Base-by-base conservation (phyloP, 2,888 invertebrate genomes). In the Synanthedon vespiformis region DNA sequence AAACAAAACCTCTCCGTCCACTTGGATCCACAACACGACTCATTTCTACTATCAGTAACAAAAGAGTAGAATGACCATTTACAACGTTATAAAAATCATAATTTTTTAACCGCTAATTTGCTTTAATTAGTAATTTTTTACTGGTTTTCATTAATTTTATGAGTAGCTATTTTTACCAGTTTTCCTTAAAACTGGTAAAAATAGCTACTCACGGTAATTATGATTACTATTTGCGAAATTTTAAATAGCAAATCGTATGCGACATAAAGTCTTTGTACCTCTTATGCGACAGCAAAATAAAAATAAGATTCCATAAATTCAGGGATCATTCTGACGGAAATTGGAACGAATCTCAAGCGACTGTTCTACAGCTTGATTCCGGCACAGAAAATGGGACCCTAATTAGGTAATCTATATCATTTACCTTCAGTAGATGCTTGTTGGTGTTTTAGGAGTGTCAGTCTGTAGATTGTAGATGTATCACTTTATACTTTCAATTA, bases 341-440 rank as follows among this genome's bases (percentile, higher is more conserved):
- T 67, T 95, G 95, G 95, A 95, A 95, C 79, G 95, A 95, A 82
- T 95, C 95, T 11, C 95, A 95, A 82, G 92, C 93, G 8, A 95
- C 95, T 1, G 94, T 95, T 13, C 86, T 94, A 40, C 94, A 93
- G 79, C 90, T 91, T 1, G 94, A 94, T 68, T 91, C 91, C 13
- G 90, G 90, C 48, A 90, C 90, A 13, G 90, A 91, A 64, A 91
- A 90, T 72, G 90, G 90, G 47, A 90, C 90, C 1, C 89, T 89
- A 0, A 77, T 90, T 61, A 88, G 88, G 88, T 86, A 13, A 48
- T 44, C 44, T 44, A 48, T 18, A 18, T 48, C 16, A 44, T 44
- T 40, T 12, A 16, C 10, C 18, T 14, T 51, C 16, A 13, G 14
- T 40, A 40, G 50, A 40, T 50, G n/a, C 41, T n/a, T 44, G 13